These are phyloP conservation scores for Speoplatyrhinus poulsoni DNA, from an alignment of 2,113 vertebrate genomes.

Conservation along the genomic window DNA sequence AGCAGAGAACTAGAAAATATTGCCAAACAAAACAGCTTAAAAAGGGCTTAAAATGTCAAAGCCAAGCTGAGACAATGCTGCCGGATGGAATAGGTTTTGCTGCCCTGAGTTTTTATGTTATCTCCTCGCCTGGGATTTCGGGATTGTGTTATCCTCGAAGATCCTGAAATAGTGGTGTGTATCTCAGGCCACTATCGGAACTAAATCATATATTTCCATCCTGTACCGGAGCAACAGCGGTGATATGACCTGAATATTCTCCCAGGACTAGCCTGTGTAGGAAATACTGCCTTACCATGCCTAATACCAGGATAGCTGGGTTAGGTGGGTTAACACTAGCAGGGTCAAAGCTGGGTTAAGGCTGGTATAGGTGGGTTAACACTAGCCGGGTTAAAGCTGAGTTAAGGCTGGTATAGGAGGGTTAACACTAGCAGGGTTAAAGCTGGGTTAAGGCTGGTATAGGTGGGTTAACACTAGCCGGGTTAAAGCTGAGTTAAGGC, in stretches of 20 bases:
- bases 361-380: too few relatives aligned
- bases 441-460: too few relatives aligned
- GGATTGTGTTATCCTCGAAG: background rate
- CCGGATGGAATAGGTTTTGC: background rate
- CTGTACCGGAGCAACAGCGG: background rate
- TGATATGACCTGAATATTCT: conserved; percentile 17
- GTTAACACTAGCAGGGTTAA: too few relatives aligned
- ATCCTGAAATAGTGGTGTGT: background rate
- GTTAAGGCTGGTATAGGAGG: too few relatives aligned
- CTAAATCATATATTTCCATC: conserved; percentile 13
- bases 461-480: too few relatives aligned
- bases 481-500: too few relatives aligned
- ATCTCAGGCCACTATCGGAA: conserved; percentile 1
- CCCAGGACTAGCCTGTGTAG: conserved; percentile 1
- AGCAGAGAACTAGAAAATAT: background rate
- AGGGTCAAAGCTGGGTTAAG: too few relatives aligned
- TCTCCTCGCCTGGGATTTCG: background rate
- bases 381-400: too few relatives aligned
- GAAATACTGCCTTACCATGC: background rate
- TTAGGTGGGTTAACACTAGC: too few relatives aligned
- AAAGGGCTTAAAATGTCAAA: background rate
- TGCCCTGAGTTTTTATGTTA: background rate
- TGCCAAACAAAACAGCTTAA: background rate
- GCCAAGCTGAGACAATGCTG: background rate
- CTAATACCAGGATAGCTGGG: background rate